Conservation (phyloP, 2,888 invertebrate genomes). For the Aphodius sticticus region DNA sequence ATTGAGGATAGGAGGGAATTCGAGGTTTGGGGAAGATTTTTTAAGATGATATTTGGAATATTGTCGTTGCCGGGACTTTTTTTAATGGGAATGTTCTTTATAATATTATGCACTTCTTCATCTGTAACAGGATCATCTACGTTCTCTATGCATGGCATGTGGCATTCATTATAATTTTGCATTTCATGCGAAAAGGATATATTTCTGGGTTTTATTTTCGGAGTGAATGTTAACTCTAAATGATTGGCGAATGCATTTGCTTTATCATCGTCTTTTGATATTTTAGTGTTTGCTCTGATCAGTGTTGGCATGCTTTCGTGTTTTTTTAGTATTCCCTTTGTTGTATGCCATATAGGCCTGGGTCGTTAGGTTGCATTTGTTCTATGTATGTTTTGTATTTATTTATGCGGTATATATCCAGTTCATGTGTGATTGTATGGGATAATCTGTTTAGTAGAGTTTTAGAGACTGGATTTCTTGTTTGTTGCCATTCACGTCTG, state of each 20-base stretch:
- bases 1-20: too few species aligned
- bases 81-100: too few species aligned
- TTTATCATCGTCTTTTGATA: background rate
- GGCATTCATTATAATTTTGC: too few species aligned
- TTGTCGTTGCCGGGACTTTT: too few species aligned
- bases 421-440: background rate
- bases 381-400: constrained; percentile 4
- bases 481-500: background rate
- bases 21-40: too few species aligned
- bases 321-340: background rate
- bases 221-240: background rate
- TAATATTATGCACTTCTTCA: too few species aligned
- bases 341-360: background rate
- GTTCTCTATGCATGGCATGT: too few species aligned
- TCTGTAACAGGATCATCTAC: too few species aligned
- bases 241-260: background rate
- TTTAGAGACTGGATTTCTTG: background rate
- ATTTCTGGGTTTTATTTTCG: background rate
- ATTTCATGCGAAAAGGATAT: too few species aligned
- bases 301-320: background rate
- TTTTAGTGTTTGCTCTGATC: background rate
- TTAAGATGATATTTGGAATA: too few species aligned
- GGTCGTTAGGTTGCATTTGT: constrained; percentile 4
- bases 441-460: background rate
- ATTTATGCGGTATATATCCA: background rate